These are phyloP conservation scores for Chymomyza amoena DNA, from an alignment of 2,888 invertebrate genomes.

Conservation along the genomic window DNA sequence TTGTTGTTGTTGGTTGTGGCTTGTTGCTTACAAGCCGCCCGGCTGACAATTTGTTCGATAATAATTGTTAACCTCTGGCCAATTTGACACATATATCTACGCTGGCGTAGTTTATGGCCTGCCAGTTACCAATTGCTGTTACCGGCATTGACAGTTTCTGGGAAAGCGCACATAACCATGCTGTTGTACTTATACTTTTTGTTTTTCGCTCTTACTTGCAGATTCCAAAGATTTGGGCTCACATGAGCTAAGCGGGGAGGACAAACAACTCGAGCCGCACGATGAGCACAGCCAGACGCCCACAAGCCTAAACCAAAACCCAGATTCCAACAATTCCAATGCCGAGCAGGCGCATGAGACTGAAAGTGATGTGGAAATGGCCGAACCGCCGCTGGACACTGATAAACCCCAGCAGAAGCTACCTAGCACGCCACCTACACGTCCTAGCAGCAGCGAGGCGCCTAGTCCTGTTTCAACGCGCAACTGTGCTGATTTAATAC, in stretches of 20 bases:
- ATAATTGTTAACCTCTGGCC: slow-evolving; percentile 78
- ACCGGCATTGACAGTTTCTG: slow-evolving; percentile 35
- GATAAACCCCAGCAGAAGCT: slow-evolving; percentile 13
- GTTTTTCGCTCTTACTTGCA: slow-evolving; percentile 39
- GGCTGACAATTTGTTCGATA: slow-evolving; percentile 78
- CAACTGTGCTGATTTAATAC: slow-evolving; percentile 22
- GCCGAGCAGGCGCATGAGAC: slow-evolving; percentile 37
- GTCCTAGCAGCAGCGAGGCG: neutral
- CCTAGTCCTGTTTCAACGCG: neutral
- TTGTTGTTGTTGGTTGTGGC: slow-evolving; percentile 8
- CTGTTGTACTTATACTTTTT: slow-evolving; percentile 18
- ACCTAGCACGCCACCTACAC: slow-evolving; percentile 3
- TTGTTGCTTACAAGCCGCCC: slow-evolving; percentile 12
- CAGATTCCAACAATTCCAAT: slow-evolving; percentile 34
- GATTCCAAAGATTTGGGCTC: slow-evolving; percentile 78
- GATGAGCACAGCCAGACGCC: slow-evolving; percentile 26
- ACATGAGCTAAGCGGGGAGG: slow-evolving; percentile 69
- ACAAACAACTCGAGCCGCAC: slow-evolving; percentile 36
- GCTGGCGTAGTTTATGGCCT: slow-evolving; percentile 36
- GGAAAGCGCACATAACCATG: slow-evolving; percentile 31
- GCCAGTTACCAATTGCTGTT: slow-evolving; percentile 23
- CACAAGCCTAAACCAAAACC: slow-evolving; percentile 11
- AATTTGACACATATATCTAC: slow-evolving; percentile 74
- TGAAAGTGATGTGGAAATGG: slow-evolving; percentile 20
- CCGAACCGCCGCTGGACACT: neutral